Evolutionary conservation across 1,140 invertebrate species (phyloP).

Genomic region (Aphidius gifuensis): DNA sequence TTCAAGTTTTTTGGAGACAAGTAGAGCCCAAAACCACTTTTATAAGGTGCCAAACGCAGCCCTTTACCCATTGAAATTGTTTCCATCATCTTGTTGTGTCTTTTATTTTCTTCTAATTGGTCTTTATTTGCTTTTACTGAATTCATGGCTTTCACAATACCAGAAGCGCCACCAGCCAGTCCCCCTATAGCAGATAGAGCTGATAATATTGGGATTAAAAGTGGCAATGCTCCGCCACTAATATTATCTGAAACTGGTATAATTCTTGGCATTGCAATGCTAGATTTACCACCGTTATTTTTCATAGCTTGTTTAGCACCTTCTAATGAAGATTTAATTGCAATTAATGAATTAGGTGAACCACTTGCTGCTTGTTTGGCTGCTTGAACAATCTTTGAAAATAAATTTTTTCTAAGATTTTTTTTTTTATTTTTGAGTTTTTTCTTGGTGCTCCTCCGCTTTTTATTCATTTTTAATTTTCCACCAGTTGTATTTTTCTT

Average conservation of each 20-base stretch:
- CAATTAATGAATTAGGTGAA: background rate
- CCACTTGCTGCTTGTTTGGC: too few species aligned
- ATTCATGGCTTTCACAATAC: background rate
- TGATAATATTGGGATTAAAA: too few species aligned
- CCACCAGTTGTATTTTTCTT: background rate
- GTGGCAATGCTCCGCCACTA: background rate
- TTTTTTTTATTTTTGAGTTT: background rate
- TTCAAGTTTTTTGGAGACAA: background rate
- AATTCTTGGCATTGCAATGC: constrained; percentile 27
- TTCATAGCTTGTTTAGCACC: constrained; percentile 28
- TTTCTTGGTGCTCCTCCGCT: background rate
- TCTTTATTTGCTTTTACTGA: background rate
- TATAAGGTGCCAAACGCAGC: background rate
- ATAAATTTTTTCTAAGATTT: background rate
- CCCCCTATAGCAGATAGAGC: background rate
- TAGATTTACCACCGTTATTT: constrained; percentile 28
- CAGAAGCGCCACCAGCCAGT: background rate
- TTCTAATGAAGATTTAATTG: constrained; percentile 10
- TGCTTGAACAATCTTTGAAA: too few species aligned
- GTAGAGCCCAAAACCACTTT: background rate
- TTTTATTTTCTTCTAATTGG: background rate
- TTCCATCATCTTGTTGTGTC: background rate
- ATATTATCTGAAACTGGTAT: background rate
- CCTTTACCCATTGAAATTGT: background rate
- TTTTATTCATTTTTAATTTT: background rate